Evolutionary conservation across 2,797 vertebrate species (phyloP), one percentile per base, ranked within the genome.

Genomic region (Selene dorsalis): DNA sequence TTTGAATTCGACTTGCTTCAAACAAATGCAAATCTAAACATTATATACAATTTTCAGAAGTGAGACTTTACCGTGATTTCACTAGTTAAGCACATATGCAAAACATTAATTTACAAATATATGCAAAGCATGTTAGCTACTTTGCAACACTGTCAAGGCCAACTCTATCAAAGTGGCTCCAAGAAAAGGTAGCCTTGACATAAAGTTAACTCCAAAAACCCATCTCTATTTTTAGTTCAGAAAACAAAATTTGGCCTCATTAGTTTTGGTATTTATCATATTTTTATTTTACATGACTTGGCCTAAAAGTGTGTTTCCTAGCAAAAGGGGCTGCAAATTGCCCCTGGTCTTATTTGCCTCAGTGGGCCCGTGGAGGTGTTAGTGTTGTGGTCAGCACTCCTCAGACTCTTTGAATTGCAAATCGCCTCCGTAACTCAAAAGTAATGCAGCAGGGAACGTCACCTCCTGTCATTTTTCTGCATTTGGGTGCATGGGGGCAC

Each of bases 351-450:
- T 94, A 94, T 94, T 95, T 94, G 87, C 88, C 93, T 94, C 93
- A 80, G 82, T 84, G 90, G 93, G 91, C 90, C 88, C 73, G 74
- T 92, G 87, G 88, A 91, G 86, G 90, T 84, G 73, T 79, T 92
- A 91, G 80, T 92, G 92, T 92, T 94, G 93, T 95, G 94, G 94
- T 95, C 94, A 95, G 94, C 94, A 95, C 93, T 95, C 94, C 89
- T 93, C 71, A 83, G 80, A 89, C 89, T 87, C 92, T 94, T 94
- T 94, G 94, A 94, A 95, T 95, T 95, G 94, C 94, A 95, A 95
- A 95, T 95, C 80, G 55, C 82, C 90, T 80, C 86, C 26, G 92
- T 94, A 95, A 95, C 92, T 94, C 93, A 93, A 94, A 95, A 94
- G 93, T 94, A 95, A 95, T 94, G 93, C 93, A 85, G 88, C 84